Conservation (phyloP, 2,113 vertebrate species). For the Brachyistius frenatus region DNA sequence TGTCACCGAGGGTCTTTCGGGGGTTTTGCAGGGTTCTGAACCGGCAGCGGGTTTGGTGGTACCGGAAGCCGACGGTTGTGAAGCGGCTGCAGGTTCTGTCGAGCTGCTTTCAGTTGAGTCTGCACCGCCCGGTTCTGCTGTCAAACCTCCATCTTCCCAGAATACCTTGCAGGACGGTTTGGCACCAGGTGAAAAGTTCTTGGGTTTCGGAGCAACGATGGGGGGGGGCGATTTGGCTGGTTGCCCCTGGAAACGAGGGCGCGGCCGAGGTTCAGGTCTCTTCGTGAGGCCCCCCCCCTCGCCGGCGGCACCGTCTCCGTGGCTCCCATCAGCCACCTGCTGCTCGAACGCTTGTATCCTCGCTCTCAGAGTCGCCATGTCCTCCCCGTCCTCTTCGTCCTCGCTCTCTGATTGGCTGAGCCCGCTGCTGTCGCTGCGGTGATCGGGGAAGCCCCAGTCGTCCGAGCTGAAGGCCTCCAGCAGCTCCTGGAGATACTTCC, state of each 20-base stretch:
- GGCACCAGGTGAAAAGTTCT: constrained; percentile 25
- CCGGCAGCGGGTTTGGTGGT: not conserved
- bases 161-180: constrained; percentile 63
- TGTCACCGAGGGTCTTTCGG: constrained; percentile 31
- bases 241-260: constrained; percentile 82
- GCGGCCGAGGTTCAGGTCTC: constrained; percentile 79
- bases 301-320: not conserved
- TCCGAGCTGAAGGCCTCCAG: constrained; percentile 83
- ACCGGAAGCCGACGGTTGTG: not conserved
- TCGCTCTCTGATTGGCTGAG: constrained; percentile 66
- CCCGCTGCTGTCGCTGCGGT: constrained; percentile 45
- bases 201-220: constrained; percentile 69
- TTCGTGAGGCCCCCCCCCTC: constrained; percentile 55
- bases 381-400: constrained; percentile 63
- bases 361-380: constrained; percentile 86
- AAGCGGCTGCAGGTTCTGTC: not conserved
- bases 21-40: not conserved
- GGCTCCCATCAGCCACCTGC: constrained; percentile 44
- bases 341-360: constrained; percentile 81
- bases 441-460: constrained; percentile 80
- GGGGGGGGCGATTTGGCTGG: constrained; percentile 73
- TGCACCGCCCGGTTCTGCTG: not conserved
- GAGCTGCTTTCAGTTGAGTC: not conserved
- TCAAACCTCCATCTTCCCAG: constrained; percentile 47
- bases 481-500: constrained; percentile 80